phyloP scores from a whole-genome alignment of 2,888 invertebrate genomes.

The Opisthograptis luteolata region DNA sequence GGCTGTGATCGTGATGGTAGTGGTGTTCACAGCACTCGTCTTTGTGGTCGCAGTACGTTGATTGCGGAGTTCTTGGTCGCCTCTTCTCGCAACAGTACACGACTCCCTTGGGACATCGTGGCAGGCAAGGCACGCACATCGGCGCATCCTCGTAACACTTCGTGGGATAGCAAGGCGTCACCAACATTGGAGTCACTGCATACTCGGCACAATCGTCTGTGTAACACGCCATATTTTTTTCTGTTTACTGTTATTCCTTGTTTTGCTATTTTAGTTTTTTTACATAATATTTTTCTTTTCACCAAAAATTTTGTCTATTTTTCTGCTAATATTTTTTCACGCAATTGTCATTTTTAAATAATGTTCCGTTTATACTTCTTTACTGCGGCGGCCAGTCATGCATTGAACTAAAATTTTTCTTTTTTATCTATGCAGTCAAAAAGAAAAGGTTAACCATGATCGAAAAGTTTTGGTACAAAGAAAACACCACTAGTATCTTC shows the following conservation, averaged over 20 bases:
- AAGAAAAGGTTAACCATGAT: not conserved
- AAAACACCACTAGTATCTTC: not conserved
- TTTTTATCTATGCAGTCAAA: not conserved
- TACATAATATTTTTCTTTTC: conserved; percentile 42
- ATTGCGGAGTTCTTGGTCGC: conserved; percentile 15
- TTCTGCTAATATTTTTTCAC: conserved; percentile 26
- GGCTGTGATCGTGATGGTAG: not conserved
- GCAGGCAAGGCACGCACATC: conserved; percentile 57
- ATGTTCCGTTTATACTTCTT: conserved; percentile 1
- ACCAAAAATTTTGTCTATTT: conserved; percentile 10
- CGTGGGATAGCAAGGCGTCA: conserved; percentile 44
- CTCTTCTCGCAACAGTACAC: conserved; percentile 55
- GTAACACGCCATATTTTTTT: conserved; percentile 62
- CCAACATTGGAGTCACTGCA: conserved; percentile 60
- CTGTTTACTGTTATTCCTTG: conserved; percentile 38
- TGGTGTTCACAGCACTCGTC: conserved; percentile 1
- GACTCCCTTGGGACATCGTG: conserved; percentile 52
- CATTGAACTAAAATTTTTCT: no score
- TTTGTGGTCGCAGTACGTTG: conserved; percentile 2
- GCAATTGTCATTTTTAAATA: conserved; percentile 6
- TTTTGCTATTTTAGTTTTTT: conserved; percentile 37
- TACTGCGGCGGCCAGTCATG: not conserved
- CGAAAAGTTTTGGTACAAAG: not conserved
- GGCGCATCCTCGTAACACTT: conserved; percentile 49
- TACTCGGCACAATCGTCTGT: conserved; percentile 54